Conservation (phyloP, 2,888 invertebrate species). For the Caenorhabditis sulstoni region DNA sequence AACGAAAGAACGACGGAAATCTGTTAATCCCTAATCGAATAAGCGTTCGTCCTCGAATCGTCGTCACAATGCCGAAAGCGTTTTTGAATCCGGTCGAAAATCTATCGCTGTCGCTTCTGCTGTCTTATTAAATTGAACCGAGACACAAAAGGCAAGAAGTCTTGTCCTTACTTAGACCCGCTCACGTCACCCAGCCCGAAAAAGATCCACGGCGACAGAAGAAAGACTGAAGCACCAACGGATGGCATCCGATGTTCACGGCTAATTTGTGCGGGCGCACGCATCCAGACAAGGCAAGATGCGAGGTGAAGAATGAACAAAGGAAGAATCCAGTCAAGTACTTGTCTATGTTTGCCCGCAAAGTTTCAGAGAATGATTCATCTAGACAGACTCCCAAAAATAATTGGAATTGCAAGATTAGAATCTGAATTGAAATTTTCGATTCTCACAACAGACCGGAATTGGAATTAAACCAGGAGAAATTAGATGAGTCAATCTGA, state of each 20-base stretch:
- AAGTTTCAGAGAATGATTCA: conserved; percentile 16
- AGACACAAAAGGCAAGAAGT: conserved; percentile 16
- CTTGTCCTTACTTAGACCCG: conserved; percentile 37
- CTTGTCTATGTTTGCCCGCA: background rate
- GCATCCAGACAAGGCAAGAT: conserved; percentile 28
- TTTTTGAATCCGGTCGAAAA: conserved; percentile 50
- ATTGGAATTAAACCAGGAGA: conserved; percentile 25
- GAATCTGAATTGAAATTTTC: conserved; percentile 11
- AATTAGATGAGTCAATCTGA: conserved; percentile 48
- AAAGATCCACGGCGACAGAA: conserved; percentile 12
- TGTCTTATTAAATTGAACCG: conserved; percentile 49
- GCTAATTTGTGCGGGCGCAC: conserved; percentile 46
- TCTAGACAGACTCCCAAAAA: conserved; percentile 13
- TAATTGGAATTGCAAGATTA: conserved; percentile 27
- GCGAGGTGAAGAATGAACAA: conserved; percentile 1
- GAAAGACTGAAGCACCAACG: conserved; percentile 39
- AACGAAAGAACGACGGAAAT: conserved; percentile 21
- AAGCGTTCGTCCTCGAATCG: conserved; percentile 43
- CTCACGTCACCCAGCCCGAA: conserved; percentile 27
- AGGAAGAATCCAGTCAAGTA: background rate
- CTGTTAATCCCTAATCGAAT: conserved; percentile 56
- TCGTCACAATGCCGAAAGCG: conserved; percentile 29
- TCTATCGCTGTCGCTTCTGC: background rate
- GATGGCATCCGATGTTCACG: conserved; percentile 54
- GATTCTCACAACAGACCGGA: background rate